A percentile compares a stretch with the other conserved stretches of the same genome.
Evolutionary conservation across 2,888 invertebrate genomes (phyloP).

Genomic region (Cheilosia variabilis): DNA sequence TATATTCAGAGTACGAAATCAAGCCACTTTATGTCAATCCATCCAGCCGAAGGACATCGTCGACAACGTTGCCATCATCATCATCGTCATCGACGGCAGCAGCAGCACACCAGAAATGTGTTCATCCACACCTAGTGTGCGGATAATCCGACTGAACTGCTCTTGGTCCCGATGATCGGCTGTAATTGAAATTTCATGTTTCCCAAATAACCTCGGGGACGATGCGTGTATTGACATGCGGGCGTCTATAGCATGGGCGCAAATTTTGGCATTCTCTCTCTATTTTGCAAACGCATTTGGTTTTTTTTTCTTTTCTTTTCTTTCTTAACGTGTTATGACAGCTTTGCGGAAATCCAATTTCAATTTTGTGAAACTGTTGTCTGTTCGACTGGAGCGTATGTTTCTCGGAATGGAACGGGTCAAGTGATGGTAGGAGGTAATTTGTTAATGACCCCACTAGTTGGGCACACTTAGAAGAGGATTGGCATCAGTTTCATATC

Average conservation of each 20-base stretch:
- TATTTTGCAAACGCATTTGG: background rate
- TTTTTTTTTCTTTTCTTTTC: background rate
- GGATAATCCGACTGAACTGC: constrained; percentile 56
- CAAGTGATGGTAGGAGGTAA: too few species aligned
- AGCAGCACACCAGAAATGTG: background rate
- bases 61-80: constrained; percentile 20
- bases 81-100: background rate
- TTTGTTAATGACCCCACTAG: too few species aligned
- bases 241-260: background rate
- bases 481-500: too few species aligned
- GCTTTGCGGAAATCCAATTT: too few species aligned
- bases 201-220: constrained; percentile 30
- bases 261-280: background rate
- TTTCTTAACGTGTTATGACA: too few species aligned
- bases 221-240: constrained; percentile 18
- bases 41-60: constrained; percentile 50
- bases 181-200: constrained; percentile 73
- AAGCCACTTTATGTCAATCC: constrained; percentile 67
- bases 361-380: too few species aligned
- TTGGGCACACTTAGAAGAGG: too few species aligned
- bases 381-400: too few species aligned
- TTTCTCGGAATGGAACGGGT: too few species aligned
- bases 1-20: constrained; percentile 37
- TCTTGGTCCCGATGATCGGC: constrained; percentile 41
- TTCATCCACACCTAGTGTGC: constrained; percentile 30